Evolutionary conservation across 2,888 invertebrate genomes (phyloP).

Genomic region (Meandrusa payeni): DNA sequence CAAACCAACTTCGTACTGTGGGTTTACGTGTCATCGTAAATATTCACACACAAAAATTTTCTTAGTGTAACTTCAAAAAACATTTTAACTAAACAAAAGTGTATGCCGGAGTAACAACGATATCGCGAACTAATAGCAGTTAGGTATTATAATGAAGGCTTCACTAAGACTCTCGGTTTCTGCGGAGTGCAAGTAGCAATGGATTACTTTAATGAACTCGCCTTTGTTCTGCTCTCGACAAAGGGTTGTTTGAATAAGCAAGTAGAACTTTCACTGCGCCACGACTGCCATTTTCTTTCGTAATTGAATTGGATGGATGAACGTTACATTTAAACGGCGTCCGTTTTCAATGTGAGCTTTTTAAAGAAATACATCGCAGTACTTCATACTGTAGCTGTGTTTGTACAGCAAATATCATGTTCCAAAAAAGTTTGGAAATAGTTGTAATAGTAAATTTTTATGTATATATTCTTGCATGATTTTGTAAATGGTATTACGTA

Average conservation of each 20-base stretch:
- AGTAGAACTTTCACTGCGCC: slow-evolving; percentile 57
- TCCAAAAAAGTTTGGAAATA: too few species aligned
- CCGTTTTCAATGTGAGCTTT: too few species aligned
- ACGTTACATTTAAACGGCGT: slow-evolving; percentile 44
- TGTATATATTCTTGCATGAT: too few species aligned
- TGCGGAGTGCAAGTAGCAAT: slow-evolving; percentile 30
- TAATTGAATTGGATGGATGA: slow-evolving; percentile 71
- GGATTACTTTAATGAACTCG: slow-evolving; percentile 71
- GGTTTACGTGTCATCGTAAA: not conserved
- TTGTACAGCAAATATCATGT: too few species aligned
- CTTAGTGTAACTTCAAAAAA: too few species aligned
- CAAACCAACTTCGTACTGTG: not conserved
- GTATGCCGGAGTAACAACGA: too few species aligned
- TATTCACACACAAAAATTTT: too few species aligned
- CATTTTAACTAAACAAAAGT: too few species aligned
- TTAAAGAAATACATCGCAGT: not conserved
- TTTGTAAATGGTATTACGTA: too few species aligned
- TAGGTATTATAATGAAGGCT: slow-evolving; percentile 9
- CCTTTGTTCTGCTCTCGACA: slow-evolving; percentile 59
- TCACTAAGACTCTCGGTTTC: slow-evolving; percentile 12
- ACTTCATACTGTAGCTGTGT: too few species aligned
- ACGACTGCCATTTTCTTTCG: slow-evolving; percentile 58
- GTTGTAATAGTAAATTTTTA: too few species aligned
- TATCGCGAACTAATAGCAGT: slow-evolving; percentile 1
- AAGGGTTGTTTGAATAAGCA: slow-evolving; percentile 72